Evolutionary conservation across 2,113 vertebrate species (phyloP).

Genomic region (Scomber scombrus): DNA sequence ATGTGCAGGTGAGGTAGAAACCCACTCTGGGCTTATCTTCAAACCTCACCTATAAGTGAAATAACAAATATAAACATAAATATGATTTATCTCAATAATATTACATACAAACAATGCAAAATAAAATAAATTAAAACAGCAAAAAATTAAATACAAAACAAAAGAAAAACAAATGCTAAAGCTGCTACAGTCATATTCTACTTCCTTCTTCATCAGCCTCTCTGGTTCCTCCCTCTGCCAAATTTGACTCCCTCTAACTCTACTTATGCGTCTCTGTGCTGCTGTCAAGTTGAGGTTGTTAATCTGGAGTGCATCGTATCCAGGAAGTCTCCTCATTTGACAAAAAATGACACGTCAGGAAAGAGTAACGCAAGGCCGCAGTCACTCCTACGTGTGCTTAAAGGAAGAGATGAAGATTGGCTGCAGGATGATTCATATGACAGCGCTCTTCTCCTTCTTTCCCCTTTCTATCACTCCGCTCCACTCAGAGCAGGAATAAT

Average conservation of each 20-base stretch:
- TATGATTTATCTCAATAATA: no score
- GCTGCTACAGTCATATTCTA: no score
- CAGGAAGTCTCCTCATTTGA: constrained; percentile 49
- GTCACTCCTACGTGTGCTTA: constrained; percentile 36
- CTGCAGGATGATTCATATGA: constrained; percentile 59
- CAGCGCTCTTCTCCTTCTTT: not conserved
- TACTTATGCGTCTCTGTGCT: not conserved
- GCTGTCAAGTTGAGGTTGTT: constrained; percentile 24
- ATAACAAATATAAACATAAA: no score
- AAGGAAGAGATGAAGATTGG: constrained; percentile 62
- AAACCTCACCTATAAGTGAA: no score
- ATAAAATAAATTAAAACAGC: no score
- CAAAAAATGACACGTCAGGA: constrained; percentile 56
- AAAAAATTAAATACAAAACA: no score
- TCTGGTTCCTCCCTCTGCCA: no score
- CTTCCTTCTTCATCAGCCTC: no score
- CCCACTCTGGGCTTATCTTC: no score
- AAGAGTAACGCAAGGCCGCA: constrained; percentile 47
- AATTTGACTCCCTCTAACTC: not conserved
- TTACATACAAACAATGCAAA: no score
- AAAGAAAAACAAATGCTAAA: no score
- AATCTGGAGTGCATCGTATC: not conserved
- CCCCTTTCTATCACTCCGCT: not conserved
- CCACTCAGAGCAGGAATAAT: not conserved
- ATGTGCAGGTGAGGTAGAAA: no score